These are phyloP conservation scores for Piaya cayana DNA, from an alignment of 2,113 vertebrate species.

Conservation along the genomic window DNA sequence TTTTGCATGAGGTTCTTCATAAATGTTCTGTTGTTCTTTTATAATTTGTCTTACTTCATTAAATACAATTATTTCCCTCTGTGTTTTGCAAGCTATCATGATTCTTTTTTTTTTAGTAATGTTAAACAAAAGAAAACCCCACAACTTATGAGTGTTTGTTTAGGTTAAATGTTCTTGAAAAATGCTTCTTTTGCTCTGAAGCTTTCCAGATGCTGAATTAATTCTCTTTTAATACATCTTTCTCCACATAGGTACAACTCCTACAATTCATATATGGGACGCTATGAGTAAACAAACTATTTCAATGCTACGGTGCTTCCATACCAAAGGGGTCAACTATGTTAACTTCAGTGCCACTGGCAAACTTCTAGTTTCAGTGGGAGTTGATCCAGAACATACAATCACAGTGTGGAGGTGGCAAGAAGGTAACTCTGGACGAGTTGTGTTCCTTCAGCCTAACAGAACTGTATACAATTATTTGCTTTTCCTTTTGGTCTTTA, in stretches of 20 bases:
- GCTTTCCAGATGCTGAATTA: not conserved
- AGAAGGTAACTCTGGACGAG: slow-evolving; percentile 81
- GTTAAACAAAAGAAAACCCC: not conserved
- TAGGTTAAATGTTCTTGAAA: slow-evolving; percentile 17
- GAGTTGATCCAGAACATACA: slow-evolving; percentile 93
- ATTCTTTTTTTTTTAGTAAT: slow-evolving; percentile 7
- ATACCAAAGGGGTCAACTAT: slow-evolving; percentile 91
- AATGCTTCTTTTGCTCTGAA: not conserved
- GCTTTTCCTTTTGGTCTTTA: not conserved
- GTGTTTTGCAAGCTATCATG: not conserved
- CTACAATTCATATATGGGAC: slow-evolving; percentile 96
- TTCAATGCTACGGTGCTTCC: slow-evolving; percentile 93
- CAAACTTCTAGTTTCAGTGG: slow-evolving; percentile 93
- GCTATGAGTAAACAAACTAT: slow-evolving; percentile 93
- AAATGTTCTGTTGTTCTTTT: not conserved
- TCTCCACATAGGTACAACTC: slow-evolving; percentile 82
- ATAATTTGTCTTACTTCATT: slow-evolving; percentile 16
- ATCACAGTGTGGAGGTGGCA: slow-evolving; percentile 98
- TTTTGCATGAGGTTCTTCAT: slow-evolving; percentile 44
- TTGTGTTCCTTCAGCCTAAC: rapidly evolving
- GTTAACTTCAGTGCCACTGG: slow-evolving; percentile 96
- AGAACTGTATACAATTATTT: not conserved
- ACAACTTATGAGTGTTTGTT: not conserved
- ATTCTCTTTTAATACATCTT: not conserved
- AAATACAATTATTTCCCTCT: not conserved